Evolutionary conservation across 2,797 vertebrate genomes (phyloP).

Genomic region (Scomberomorus guttatus): DNA sequence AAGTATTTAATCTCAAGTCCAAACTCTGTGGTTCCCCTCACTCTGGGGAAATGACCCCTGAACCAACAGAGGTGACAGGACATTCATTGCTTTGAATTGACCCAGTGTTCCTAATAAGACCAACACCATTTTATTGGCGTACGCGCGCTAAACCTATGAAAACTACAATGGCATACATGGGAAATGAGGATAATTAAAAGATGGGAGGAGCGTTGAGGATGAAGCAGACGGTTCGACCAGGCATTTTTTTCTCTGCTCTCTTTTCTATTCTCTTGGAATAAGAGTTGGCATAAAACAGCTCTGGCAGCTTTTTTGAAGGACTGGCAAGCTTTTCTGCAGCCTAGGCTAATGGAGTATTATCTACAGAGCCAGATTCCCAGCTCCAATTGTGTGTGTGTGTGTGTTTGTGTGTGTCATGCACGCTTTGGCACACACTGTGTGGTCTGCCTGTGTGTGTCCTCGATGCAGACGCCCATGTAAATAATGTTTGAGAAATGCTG

Average conservation of each 20-base stretch:
- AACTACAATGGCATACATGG: slow-evolving; percentile 58
- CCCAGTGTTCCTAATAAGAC: slow-evolving; percentile 62
- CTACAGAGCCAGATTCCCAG: slow-evolving; percentile 85
- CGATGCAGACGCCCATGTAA: slow-evolving; percentile 70
- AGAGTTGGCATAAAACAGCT: slow-evolving; percentile 81
- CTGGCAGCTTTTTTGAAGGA: slow-evolving; percentile 85
- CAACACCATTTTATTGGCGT: slow-evolving; percentile 55
- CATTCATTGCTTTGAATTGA: slow-evolving; percentile 57
- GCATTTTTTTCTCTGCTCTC: slow-evolving; percentile 63
- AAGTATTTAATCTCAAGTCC: slow-evolving; percentile 36
- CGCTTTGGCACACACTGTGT: slow-evolving; percentile 78
- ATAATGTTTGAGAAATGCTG: slow-evolving; percentile 66
- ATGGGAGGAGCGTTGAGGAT: slow-evolving; percentile 57
- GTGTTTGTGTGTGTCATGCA: slow-evolving; percentile 72
- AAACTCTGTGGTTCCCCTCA: slow-evolving; percentile 33
- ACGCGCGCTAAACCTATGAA: slow-evolving; percentile 54
- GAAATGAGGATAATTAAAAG: slow-evolving; percentile 72
- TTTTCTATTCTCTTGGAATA: slow-evolving; percentile 80
- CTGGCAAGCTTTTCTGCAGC: slow-evolving; percentile 82
- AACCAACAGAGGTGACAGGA: slow-evolving; percentile 51
- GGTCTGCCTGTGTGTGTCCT: slow-evolving; percentile 81
- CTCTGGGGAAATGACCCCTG: slow-evolving; percentile 54
- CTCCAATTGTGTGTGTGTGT: slow-evolving; percentile 78
- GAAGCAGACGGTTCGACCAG: slow-evolving; percentile 54
- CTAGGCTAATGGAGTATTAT: slow-evolving; percentile 87